phyloP scores from a whole-genome alignment of 2,888 invertebrate species.

The Hemicrepidius hirtus region DNA sequence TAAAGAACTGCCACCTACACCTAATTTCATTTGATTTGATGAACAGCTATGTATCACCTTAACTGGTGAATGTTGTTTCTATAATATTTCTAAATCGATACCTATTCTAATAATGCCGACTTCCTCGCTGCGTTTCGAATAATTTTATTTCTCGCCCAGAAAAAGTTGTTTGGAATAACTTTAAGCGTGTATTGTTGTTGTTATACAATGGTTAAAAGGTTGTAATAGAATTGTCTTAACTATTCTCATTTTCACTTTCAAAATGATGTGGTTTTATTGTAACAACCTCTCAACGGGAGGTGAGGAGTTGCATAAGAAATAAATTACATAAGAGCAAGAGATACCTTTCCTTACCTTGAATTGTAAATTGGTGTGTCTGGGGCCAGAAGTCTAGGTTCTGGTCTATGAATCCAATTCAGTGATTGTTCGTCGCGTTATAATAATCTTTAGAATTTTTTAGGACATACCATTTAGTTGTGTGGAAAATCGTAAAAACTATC shows the following conservation, averaged over 20 bases:
- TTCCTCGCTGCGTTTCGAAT: no score
- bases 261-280: conserved; percentile 9
- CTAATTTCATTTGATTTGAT: no score
- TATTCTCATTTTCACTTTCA: conserved; percentile 11
- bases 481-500: no score
- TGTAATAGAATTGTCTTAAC: not conserved
- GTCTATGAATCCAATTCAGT: conserved; percentile 9
- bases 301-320: conserved; percentile 20
- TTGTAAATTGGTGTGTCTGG: conserved; percentile 24
- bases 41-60: no score
- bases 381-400: conserved; percentile 12
- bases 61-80: no score
- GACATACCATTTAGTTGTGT: no score
- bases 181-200: not conserved
- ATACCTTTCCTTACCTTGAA: conserved; percentile 29
- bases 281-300: not conserved
- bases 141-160: no score
- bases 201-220: not conserved
- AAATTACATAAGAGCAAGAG: not conserved
- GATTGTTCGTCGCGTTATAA: not conserved
- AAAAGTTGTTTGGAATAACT: no score
- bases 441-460: no score
- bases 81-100: no score
- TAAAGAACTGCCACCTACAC: no score
- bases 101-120: no score